These are phyloP conservation scores for Petrocephalus microphthalmus DNA, from an alignment of 2,113 vertebrate genomes.

Conservation along the genomic window DNA sequence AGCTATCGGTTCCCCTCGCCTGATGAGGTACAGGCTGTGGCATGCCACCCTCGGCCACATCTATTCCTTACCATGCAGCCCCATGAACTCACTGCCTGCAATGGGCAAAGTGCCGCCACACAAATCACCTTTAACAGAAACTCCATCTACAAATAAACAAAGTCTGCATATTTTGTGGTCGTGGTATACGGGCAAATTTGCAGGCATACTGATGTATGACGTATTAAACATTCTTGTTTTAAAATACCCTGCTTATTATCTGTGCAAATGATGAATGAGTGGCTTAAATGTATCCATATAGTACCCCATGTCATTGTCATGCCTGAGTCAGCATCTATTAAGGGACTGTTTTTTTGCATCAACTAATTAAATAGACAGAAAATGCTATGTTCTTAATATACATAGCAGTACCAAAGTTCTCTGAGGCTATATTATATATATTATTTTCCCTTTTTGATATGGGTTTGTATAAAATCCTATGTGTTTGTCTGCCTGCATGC, in stretches of 20 bases:
- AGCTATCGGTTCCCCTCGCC: constrained; percentile 58
- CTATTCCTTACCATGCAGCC: constrained; percentile 45
- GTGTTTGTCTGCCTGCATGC: constrained; percentile 27
- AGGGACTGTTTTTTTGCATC: neutral
- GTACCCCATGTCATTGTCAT: neutral
- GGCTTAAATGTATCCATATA: neutral
- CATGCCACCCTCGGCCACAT: constrained; percentile 47
- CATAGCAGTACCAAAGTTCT: neutral
- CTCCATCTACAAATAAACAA: neutral
- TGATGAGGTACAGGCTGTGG: constrained; percentile 61
- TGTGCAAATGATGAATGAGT: neutral
- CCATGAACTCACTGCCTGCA: constrained; percentile 29
- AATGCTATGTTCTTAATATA: neutral
- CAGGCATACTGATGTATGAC: neutral
- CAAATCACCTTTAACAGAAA: neutral
- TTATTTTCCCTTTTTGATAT: neutral
- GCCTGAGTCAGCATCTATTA: neutral
- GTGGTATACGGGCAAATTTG: neutral
- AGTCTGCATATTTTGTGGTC: neutral
- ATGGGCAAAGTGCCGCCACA: neutral
- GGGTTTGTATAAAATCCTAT: neutral
- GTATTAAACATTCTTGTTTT: neutral
- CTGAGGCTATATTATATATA: neutral
- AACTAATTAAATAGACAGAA: neutral
- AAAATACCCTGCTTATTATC: neutral